phyloP scores from a whole-genome alignment of 1,140 invertebrate species.

The Drosophila tropicalis region DNA sequence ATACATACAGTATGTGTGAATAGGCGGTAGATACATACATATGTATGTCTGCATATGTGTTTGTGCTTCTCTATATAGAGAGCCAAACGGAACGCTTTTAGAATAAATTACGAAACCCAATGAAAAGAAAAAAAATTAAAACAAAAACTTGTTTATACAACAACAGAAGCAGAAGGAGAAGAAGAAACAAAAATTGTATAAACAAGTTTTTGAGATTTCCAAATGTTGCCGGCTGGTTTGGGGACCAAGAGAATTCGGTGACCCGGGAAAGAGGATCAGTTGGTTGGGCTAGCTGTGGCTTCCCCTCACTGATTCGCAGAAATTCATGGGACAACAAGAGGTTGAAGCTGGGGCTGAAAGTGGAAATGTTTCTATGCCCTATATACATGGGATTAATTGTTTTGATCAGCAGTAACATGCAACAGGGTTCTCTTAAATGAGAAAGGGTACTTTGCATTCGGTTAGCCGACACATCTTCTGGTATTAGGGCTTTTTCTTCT shows the following conservation, averaged over 20 bases:
- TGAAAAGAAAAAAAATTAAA: slow-evolving; percentile 55
- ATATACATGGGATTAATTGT: no score
- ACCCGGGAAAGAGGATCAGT: slow-evolving; percentile 9
- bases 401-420: no score
- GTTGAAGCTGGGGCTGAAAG: no score
- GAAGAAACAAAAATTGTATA: slow-evolving; percentile 54
- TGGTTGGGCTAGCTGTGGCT: slow-evolving; percentile 10
- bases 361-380: slow-evolving; percentile 13
- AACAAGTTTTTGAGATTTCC: slow-evolving; percentile 79
- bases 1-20: neutral
- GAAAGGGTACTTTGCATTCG: no score
- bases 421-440: no score
- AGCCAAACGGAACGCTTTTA: slow-evolving; percentile 80
- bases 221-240: slow-evolving; percentile 67
- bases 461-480: neutral
- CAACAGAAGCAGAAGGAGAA: neutral
- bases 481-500: slow-evolving; percentile 25
- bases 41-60: slow-evolving; percentile 46
- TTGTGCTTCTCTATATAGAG: slow-evolving; percentile 52
- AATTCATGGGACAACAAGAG: no score
- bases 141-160: slow-evolving; percentile 78
- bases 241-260: slow-evolving; percentile 39
- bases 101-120: slow-evolving; percentile 80
- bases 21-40: slow-evolving; percentile 40
- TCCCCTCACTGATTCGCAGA: neutral